Evolutionary conservation across 2,113 vertebrate genomes (phyloP), one percentile per base, ranked within the genome.

Genomic region (Himantopus leucocephalus): DNA sequence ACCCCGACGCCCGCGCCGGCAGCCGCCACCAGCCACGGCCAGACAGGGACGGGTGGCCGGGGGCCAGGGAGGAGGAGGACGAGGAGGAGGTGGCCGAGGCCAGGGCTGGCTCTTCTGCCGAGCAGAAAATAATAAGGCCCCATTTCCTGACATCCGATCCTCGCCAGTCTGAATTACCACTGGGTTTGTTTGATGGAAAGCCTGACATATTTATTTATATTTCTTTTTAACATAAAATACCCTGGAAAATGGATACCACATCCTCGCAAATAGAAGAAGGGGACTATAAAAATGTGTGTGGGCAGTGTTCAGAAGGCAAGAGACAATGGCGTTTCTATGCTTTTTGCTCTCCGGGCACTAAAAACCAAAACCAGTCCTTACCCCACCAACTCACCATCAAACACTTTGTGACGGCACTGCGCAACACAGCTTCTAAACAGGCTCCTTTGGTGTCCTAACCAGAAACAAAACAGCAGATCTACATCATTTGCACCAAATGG

Each of bases 241-340:
- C 19, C 80, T 5, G 32, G 77, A 96, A 95, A 94, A 95, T 9
- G 84, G 81, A 90, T 85, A 79, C 94, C 84, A 77, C 84, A 95
- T 92, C 95, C 77, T 79, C 47, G 55, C 74, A 91, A 79, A 94
- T 14, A 55, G 73, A 74, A 92, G 55, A 87, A 95, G 35, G 21
- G 39, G 67, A 76, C 66, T 70, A 47, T 39, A 83, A 79, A 90
- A 90, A 85, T 23, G 81, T 14, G 62, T 71, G 94, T 59, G 85
- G 94, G 88, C 73, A 63, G 68, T 1, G 27, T 39, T 96, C 73
- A 60, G 90, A 88, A 50, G 52, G 83, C 58, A 68, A 85, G 75
- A 86, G 90, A 94, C 86, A 79, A 94, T 68, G 67, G 30, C 43
- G 59, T 85, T 96, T 90, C 66, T 66, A 37, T 22, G 45, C 20